A percentile compares a stretch with the other conserved stretches of the same genome.
These are phyloP conservation scores for Anhinga anhinga DNA, from an alignment of 2,113 vertebrate genomes.

Conservation along the genomic window DNA sequence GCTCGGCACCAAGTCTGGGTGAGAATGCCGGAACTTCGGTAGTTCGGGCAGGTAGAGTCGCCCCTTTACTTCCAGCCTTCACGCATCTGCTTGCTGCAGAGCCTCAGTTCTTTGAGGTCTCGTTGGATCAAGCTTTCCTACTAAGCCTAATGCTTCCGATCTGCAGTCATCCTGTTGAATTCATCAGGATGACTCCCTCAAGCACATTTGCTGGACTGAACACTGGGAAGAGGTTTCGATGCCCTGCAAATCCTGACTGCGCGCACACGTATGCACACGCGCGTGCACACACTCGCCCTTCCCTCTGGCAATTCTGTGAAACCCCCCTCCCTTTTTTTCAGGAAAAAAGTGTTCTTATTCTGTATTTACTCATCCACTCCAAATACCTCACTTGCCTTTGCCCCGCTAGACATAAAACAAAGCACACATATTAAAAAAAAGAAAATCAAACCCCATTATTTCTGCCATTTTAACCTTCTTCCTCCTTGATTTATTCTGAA, in stretches of 20 bases:
- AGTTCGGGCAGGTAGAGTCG: background rate
- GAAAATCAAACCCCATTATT: background rate
- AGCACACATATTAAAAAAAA: background rate
- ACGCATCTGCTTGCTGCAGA: no score
- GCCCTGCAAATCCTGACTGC: background rate
- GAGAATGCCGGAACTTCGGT: fast-evolving
- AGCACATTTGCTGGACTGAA: background rate
- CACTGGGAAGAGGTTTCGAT: fast-evolving
- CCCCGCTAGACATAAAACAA: background rate
- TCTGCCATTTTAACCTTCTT: background rate
- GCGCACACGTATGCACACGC: fast-evolving
- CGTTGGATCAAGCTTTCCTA: background rate
- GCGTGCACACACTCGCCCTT: fast-evolving
- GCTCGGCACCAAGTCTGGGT: background rate
- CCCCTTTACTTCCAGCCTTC: background rate
- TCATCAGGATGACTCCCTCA: fast-evolving
- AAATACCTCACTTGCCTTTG: background rate
- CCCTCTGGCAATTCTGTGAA: background rate
- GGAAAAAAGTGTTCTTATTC: background rate
- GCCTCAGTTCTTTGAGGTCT: background rate
- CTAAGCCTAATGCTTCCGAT: background rate
- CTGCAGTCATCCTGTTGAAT: background rate
- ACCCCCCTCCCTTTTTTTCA: no score
- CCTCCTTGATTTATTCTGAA: background rate
- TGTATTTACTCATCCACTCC: background rate